These are phyloP conservation scores for Pomacea maculata DNA, from an alignment of 1,140 invertebrate species.

Conservation along the genomic window DNA sequence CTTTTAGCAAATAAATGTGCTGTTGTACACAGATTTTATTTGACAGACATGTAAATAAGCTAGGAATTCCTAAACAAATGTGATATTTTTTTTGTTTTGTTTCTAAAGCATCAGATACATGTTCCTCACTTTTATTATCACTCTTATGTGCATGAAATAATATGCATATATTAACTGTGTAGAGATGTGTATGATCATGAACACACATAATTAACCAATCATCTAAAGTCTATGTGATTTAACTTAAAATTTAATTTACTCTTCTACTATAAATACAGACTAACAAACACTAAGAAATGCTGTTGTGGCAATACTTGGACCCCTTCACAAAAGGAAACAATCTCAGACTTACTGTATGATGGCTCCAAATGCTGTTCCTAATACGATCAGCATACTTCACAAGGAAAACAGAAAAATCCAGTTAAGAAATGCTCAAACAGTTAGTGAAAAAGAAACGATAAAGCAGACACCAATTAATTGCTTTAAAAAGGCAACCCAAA, in stretches of 20 bases:
- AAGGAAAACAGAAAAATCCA: background rate
- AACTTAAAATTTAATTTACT: background rate
- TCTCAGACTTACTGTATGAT: slow-evolving; percentile 62
- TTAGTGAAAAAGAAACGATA: background rate
- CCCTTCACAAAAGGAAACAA: slow-evolving; percentile 4
- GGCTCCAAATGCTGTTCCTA: slow-evolving; percentile 63
- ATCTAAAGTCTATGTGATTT: background rate
- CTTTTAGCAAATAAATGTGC: too few species aligned
- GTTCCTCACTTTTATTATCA: too few species aligned
- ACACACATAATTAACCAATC: background rate
- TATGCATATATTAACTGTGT: too few species aligned
- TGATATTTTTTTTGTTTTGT: too few species aligned
- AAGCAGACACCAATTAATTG: too few species aligned
- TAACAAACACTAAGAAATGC: background rate
- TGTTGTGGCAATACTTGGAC: background rate
- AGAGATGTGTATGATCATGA: background rate
- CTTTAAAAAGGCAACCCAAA: too few species aligned
- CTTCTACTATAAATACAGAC: background rate
- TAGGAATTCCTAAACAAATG: too few species aligned
- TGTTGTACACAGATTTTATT: too few species aligned
- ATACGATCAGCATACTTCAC: slow-evolving; percentile 61
- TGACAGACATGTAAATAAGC: too few species aligned
- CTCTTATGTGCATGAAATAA: too few species aligned
- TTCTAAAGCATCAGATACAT: too few species aligned
- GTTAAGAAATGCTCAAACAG: background rate